phyloP scores from a whole-genome alignment of 35 echinoderm and acorn worm species.

The Strongylocentrotus purpuratus region DNA sequence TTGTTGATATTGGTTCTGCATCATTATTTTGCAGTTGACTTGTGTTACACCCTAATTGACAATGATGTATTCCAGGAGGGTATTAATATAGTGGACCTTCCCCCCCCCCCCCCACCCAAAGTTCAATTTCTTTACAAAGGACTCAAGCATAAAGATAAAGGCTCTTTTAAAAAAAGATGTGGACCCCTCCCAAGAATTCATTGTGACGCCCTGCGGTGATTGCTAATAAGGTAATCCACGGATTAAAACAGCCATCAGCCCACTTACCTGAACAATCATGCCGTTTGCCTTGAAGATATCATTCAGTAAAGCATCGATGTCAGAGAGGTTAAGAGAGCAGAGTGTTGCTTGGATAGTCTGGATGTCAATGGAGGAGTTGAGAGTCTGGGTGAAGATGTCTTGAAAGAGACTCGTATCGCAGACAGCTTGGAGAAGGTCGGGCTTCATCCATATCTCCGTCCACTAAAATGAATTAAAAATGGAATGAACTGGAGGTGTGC shows the following conservation, averaged over 20 bases:
- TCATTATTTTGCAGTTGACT: too few species aligned
- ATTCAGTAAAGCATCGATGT: constrained; percentile 21
- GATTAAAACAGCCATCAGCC: not conserved
- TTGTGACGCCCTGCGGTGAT: too few species aligned
- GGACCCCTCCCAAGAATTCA: too few species aligned
- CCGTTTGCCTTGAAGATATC: constrained; percentile 48
- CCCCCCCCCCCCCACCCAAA: too few species aligned
- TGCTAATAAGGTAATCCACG: too few species aligned
- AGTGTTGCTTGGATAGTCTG: constrained; percentile 27
- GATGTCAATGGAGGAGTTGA: constrained; percentile 34
- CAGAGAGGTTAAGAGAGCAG: constrained; percentile 58
- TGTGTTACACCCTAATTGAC: too few species aligned
- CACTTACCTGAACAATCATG: constrained; percentile 46
- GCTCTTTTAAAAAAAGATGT: too few species aligned
- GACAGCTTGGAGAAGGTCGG: constrained; percentile 31
- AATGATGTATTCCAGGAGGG: too few species aligned
- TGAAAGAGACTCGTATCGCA: constrained; percentile 47
- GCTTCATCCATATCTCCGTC: constrained; percentile 39
- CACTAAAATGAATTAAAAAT: not conserved
- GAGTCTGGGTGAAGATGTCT: constrained; percentile 30
- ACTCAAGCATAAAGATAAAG: too few species aligned
- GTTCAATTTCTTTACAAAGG: too few species aligned
- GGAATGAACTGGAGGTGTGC: not conserved
- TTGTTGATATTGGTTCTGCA: too few species aligned
- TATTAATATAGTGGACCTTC: too few species aligned